Evolutionary conservation across 2,888 invertebrate genomes (phyloP), one percentile per base, ranked within the genome.

Genomic region (Apotomis turbidana): DNA sequence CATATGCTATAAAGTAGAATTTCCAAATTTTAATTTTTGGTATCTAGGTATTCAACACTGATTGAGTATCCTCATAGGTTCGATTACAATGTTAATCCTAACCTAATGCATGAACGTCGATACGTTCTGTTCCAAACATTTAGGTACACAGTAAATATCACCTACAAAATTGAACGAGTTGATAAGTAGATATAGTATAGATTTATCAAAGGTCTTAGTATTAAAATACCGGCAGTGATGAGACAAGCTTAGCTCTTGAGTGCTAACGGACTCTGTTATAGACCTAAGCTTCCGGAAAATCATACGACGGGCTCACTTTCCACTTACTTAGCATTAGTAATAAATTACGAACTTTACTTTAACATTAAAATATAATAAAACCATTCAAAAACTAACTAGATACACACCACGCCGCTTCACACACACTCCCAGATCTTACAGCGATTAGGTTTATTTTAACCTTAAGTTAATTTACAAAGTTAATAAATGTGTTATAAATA

Each of bases 101-200:
- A 85, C 85, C 83, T 87, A 89, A 90, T 85, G 73, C 36, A 13
- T 59, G 88, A 87, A 89, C 83, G 81, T 84, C 83, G 87, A 87
- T 91, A 92, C 85, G 89, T 87, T 86, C 89, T 87, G 85, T 86
- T 89, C 87, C 87, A 90, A 92, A 92, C 87, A 88, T 90, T 88
- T 86, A 90, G 88, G 89, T 91, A 91, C 90, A 88, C 87, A 86
- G 86, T 91, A 92, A 88, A 91, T 89, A 90, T 91, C 87, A 88
- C 85, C 92, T 92, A 93, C 91, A 92, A 93, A 93, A 91, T 93
- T 92, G 92, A 92, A 92, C 92, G 90, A 91, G 90, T 92, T 90
- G 72, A 75, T 75, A 74, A 72, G 71, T 71, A 91, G 91, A 93
- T 90, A 92, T 90, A 90, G 90, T 90, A 90, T 90, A 91, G 87